These are phyloP conservation scores for Brotula barbata DNA, from an alignment of 2,797 vertebrate species.

Conservation along the genomic window DNA sequence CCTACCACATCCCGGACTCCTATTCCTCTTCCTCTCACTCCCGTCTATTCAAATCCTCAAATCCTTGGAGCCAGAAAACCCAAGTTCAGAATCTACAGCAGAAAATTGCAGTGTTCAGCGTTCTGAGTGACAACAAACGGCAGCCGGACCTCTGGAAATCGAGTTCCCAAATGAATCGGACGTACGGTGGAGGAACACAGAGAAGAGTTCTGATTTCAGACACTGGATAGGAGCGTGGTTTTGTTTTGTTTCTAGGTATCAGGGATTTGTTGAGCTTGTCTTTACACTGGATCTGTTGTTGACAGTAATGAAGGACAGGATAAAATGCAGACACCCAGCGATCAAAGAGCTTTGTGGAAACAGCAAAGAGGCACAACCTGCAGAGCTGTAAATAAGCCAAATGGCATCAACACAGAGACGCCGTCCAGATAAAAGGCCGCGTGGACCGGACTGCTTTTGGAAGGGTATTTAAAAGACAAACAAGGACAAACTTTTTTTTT, in stretches of 20 bases:
- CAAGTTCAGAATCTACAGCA: slow-evolving; percentile 16
- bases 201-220: slow-evolving; percentile 4
- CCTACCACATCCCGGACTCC: slow-evolving; percentile 22
- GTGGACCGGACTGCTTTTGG: slow-evolving; percentile 27
- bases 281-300: slow-evolving; percentile 22
- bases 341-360: slow-evolving; percentile 29
- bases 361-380: slow-evolving; percentile 34
- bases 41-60: slow-evolving; percentile 17
- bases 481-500: slow-evolving; percentile 10
- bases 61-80: slow-evolving; percentile 18
- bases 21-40: slow-evolving; percentile 20
- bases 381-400: no score
- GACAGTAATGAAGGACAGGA: slow-evolving; percentile 21
- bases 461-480: slow-evolving; percentile 35
- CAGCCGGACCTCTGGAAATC: slow-evolving; percentile 12
- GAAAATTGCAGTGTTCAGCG: slow-evolving; percentile 20
- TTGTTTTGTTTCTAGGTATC: slow-evolving; percentile 36
- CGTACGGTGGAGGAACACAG: slow-evolving; percentile 10
- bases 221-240: slow-evolving; percentile 1
- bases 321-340: slow-evolving; percentile 39
- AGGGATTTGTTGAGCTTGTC: slow-evolving; percentile 51
- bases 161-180: slow-evolving; percentile 20
- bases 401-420: slow-evolving; percentile 42
- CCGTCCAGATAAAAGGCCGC: slow-evolving; percentile 27
- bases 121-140: slow-evolving; percentile 20